phyloP scores from a whole-genome alignment of 2,113 vertebrate species.

The Phodopus roborovskii region DNA sequence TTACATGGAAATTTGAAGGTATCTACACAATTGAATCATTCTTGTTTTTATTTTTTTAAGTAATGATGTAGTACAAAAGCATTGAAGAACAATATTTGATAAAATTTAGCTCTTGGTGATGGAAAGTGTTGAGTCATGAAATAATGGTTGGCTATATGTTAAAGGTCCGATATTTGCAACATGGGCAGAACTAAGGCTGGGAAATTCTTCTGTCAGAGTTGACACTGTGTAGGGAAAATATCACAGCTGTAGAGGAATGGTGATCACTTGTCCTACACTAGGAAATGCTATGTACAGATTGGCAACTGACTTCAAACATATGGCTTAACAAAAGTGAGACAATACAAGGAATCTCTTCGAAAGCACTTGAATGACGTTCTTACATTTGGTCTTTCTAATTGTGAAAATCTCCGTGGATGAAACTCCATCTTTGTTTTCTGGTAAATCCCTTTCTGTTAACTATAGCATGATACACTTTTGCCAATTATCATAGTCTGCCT shows the following conservation, averaged over 20 bases:
- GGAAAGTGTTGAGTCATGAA: neutral
- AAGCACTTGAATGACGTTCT: neutral
- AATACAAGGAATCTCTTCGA: neutral
- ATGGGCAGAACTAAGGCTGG: neutral
- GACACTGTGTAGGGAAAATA: neutral
- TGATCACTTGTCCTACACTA: neutral
- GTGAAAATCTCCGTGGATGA: neutral
- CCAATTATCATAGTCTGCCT: neutral
- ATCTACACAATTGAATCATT: neutral
- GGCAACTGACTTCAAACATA: neutral
- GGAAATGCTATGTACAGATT: neutral
- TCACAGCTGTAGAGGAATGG: neutral
- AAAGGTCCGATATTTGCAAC: neutral
- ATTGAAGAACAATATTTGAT: neutral
- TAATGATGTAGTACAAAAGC: neutral
- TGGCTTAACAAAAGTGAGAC: neutral
- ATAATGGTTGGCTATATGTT: neutral
- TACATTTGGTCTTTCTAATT: neutral
- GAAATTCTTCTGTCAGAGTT: neutral
- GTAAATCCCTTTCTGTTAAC: neutral
- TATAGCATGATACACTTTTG: neutral
- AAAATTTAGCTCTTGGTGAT: neutral
- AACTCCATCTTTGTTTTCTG: neutral
- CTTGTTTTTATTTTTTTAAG: neutral
- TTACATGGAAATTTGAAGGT: conserved; percentile 1